A percentile compares a stretch with the other conserved stretches of the same genome.
phyloP scores from a whole-genome alignment of 1,140 invertebrate species.

The Atta colombica region DNA sequence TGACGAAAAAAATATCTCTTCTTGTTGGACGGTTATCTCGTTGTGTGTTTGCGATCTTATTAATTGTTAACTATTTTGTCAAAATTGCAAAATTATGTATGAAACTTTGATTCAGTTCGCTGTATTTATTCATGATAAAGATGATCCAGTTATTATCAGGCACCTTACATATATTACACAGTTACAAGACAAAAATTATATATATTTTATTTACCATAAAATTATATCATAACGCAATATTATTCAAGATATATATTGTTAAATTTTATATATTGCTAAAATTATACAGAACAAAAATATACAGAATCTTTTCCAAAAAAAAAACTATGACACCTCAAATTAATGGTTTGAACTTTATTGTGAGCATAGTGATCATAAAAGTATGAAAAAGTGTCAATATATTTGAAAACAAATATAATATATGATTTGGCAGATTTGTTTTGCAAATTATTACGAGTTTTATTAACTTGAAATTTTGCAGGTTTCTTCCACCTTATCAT shows the following conservation, averaged over 20 bases:
- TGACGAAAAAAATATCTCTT: no score
- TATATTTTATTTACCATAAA: neutral
- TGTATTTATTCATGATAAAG: no score
- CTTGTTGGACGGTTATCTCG: no score
- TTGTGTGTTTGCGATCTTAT: no score
- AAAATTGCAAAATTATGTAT: no score
- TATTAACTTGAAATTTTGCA: neutral
- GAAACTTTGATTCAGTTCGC: no score
- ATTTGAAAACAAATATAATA: neutral
- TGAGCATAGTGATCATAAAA: neutral
- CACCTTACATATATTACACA: no score
- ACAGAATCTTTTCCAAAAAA: neutral
- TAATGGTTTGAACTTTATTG: neutral
- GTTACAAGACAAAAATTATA: neutral
- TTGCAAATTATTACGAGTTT: neutral
- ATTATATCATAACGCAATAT: no score
- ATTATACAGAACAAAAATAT: neutral
- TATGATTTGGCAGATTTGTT: neutral
- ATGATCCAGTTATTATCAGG: no score
- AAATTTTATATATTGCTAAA: no score
- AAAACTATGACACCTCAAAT: neutral
- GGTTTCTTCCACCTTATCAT: neutral
- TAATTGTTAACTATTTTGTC: no score
- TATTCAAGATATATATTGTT: no score
- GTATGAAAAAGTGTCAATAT: neutral